Percentiles rank a stretch among this genome's conserved stretches.
Evolutionary conservation across 2,797 vertebrate genomes (phyloP).

Genomic region (Onychomys arenicola): DNA sequence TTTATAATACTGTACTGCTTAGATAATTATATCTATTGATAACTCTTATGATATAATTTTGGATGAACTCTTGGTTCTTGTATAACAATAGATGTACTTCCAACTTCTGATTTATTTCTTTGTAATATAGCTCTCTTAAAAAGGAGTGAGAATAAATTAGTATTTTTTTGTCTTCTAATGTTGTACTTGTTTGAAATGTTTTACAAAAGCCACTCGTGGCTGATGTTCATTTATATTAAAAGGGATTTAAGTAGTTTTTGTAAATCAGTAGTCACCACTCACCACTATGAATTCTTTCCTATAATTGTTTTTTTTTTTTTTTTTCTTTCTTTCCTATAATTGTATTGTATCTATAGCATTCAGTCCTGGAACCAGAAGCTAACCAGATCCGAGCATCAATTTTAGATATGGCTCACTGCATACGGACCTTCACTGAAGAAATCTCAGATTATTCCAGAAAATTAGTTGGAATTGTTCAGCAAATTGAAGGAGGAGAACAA

Average conservation of each 20-base stretch:
- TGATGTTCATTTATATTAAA: slow-evolving; percentile 44
- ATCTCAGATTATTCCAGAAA: slow-evolving; percentile 99
- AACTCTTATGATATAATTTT: slow-evolving; percentile 50
- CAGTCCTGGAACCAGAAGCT: slow-evolving; percentile 96
- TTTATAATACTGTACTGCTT: slow-evolving; percentile 49
- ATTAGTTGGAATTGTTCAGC: slow-evolving; percentile 97
- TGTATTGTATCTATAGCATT: slow-evolving; percentile 89
- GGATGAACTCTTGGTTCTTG: neutral
- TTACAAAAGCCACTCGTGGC: slow-evolving; percentile 24
- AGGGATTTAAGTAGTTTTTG: slow-evolving; percentile 29
- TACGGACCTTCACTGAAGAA: slow-evolving; percentile 98
- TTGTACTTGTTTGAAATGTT: slow-evolving; percentile 61
- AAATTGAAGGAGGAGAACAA: slow-evolving; percentile 98
- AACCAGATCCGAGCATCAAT: slow-evolving; percentile 99
- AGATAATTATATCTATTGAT: slow-evolving; percentile 37
- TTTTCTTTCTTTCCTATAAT: slow-evolving; percentile 70
- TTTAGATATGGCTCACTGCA: slow-evolving; percentile 99
- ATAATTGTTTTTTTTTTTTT: slow-evolving; percentile 66
- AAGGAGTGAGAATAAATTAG: slow-evolving; percentile 22
- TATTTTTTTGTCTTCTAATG: slow-evolving; percentile 21
- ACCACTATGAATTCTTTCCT: slow-evolving; percentile 45
- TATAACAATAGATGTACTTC: slow-evolving; percentile 41
- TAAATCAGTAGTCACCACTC: slow-evolving; percentile 6
- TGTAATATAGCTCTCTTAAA: neutral
- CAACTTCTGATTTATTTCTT: slow-evolving; percentile 48